Conservation (phyloP, 2,797 vertebrate species). For the Protosalanx chinensis region DNA sequence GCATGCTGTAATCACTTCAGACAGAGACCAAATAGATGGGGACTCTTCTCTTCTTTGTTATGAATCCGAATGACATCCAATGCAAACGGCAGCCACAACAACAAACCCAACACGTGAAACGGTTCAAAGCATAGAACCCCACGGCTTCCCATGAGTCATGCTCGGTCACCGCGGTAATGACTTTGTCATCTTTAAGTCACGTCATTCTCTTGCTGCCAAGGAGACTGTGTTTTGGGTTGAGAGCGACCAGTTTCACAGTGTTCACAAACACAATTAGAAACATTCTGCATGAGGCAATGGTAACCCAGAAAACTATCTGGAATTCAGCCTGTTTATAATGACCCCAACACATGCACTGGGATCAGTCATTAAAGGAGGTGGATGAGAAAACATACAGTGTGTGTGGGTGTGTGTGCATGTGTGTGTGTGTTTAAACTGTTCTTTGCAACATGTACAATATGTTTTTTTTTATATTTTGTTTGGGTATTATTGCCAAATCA, state of each 20-base stretch:
- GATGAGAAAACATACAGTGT: background rate
- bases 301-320: background rate
- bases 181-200: conserved; percentile 50
- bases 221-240: conserved; percentile 29
- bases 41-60: conserved; percentile 28
- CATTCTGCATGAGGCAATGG: background rate
- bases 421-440: too few relatives aligned
- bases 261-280: background rate
- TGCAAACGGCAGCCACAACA: conserved; percentile 50
- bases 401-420: background rate
- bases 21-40: conserved; percentile 57
- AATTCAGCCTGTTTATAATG: background rate
- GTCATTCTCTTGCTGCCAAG: conserved; percentile 38
- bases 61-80: conserved; percentile 46
- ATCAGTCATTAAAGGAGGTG: background rate
- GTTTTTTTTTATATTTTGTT: too few relatives aligned
- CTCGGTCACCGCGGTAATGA: conserved; percentile 39
- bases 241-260: conserved; percentile 12
- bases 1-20: conserved; percentile 59
- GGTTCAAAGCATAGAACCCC: conserved; percentile 27
- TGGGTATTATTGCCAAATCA: background rate
- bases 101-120: conserved; percentile 50
- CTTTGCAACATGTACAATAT: too few relatives aligned
- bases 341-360: background rate
- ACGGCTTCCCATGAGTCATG: conserved; percentile 32